Evolutionary conservation across 2,797 vertebrate genomes (phyloP).

Genomic region (Poecilia picta): DNA sequence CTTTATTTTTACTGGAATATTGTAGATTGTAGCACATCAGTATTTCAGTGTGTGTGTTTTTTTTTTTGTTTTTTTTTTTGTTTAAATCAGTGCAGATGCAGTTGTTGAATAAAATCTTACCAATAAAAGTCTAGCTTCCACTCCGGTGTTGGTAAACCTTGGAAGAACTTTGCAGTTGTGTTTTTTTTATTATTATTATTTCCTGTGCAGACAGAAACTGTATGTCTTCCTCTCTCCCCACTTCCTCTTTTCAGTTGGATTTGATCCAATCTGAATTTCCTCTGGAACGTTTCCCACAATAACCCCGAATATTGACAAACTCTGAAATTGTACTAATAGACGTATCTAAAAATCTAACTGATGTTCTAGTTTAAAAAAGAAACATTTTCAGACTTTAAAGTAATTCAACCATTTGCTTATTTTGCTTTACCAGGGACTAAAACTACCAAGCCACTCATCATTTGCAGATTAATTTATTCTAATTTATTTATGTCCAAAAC

Average conservation of each 20-base stretch:
- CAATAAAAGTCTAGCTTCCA: not conserved
- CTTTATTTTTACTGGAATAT: conserved; percentile 67
- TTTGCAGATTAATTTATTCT: conserved; percentile 1
- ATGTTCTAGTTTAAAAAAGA: not conserved
- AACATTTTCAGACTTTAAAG: not conserved
- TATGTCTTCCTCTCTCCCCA: conserved; percentile 15
- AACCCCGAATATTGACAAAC: conserved; percentile 44
- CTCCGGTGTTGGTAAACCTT: not conserved
- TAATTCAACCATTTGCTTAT: not conserved
- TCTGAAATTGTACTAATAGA: conserved; percentile 23
- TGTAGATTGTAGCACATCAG: conserved; percentile 32
- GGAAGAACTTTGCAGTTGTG: not conserved
- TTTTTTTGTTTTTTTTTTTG: not conserved
- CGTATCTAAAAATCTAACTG: not conserved
- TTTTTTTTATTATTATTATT: not conserved
- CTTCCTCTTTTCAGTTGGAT: conserved; percentile 59
- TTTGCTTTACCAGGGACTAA: not conserved
- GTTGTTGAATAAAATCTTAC: conserved; percentile 49
- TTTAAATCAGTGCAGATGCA: conserved; percentile 55
- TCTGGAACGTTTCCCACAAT: conserved; percentile 53
- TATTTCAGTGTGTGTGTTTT: conserved; percentile 27
- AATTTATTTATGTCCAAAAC: not conserved
- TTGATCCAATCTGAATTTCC: conserved; percentile 52
- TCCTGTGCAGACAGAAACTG: conserved; percentile 6
- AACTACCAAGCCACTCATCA: not conserved